A percentile compares a stretch with the other conserved stretches of the same genome.
These are phyloP conservation scores for Drosophila limbata DNA, from an alignment of 2,888 invertebrate genomes.

Conservation along the genomic window DNA sequence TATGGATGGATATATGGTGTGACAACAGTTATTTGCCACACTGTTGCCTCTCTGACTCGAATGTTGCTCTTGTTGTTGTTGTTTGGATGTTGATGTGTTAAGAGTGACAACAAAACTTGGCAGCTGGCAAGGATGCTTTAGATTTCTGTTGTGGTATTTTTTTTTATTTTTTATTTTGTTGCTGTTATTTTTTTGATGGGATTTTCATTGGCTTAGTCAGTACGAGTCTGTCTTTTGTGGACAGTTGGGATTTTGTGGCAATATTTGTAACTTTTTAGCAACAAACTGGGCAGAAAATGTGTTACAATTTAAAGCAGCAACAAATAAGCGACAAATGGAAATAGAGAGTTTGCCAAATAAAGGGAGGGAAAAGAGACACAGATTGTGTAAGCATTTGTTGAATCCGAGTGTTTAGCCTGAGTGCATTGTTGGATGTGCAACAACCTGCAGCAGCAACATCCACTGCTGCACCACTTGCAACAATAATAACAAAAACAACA, in stretches of 20 bases:
- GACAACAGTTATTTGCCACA: conserved; percentile 77
- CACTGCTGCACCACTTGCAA: conserved; percentile 45
- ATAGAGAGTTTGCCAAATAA: conserved; percentile 14
- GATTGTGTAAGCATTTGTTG: conserved; percentile 27
- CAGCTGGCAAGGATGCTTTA: conserved; percentile 34
- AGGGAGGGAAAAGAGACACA: background rate
- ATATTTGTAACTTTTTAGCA: conserved; percentile 64
- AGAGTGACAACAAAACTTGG: conserved; percentile 40
- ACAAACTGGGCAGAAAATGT: conserved; percentile 56
- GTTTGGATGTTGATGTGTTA: conserved; percentile 21
- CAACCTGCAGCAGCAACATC: conserved; percentile 58
- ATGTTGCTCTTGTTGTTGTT: background rate
- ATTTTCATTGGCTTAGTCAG: conserved; percentile 40
- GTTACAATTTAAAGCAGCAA: conserved; percentile 39
- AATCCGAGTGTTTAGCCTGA: conserved; percentile 53
- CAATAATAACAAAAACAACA: conserved; percentile 16
- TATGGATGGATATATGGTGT: conserved; percentile 31
- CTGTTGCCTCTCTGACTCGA: conserved; percentile 56
- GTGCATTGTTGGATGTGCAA: conserved; percentile 79
- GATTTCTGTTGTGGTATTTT: conserved; percentile 33
- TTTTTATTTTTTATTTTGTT: conserved; percentile 21
- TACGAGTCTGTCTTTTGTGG: conserved; percentile 31
- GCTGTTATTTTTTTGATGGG: conserved; percentile 30
- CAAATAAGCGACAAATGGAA: conserved; percentile 28
- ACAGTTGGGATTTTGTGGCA: conserved; percentile 50